Conservation (phyloP, 2,797 vertebrate species). For the Phoeniculus purpureus region DNA sequence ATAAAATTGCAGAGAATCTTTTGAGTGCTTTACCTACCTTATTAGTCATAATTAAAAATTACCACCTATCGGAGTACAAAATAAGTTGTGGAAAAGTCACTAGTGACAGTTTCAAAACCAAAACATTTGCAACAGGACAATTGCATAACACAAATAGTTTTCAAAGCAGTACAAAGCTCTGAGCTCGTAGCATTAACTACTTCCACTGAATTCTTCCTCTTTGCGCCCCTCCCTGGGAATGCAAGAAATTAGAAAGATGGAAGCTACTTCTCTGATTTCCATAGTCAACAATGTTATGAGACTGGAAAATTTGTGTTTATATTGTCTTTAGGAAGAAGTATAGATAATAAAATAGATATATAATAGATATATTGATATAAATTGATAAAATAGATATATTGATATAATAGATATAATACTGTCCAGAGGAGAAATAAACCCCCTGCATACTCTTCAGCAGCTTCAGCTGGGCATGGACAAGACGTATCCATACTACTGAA, state of each 20-base stretch:
- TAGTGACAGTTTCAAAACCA: background rate
- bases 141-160: rapidly evolving
- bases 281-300: background rate
- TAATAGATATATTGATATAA: too few species aligned
- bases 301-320: background rate
- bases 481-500: background rate
- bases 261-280: background rate
- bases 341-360: background rate
- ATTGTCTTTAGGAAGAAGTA: background rate
- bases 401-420: too few species aligned
- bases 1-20: background rate
- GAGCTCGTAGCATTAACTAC: background rate
- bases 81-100: background rate
- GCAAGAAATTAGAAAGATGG: background rate
- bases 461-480: background rate
- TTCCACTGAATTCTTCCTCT: rapidly evolving
- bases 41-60: background rate
- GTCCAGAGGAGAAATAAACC: background rate
- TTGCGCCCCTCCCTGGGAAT: rapidly evolving
- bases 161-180: background rate
- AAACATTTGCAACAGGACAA: background rate
- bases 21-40: background rate
- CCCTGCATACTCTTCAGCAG: background rate
- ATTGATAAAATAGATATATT: too few species aligned
- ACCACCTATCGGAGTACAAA: background rate